Conservation (phyloP, 2,888 invertebrate genomes). For the Watsonalla binaria region DNA sequence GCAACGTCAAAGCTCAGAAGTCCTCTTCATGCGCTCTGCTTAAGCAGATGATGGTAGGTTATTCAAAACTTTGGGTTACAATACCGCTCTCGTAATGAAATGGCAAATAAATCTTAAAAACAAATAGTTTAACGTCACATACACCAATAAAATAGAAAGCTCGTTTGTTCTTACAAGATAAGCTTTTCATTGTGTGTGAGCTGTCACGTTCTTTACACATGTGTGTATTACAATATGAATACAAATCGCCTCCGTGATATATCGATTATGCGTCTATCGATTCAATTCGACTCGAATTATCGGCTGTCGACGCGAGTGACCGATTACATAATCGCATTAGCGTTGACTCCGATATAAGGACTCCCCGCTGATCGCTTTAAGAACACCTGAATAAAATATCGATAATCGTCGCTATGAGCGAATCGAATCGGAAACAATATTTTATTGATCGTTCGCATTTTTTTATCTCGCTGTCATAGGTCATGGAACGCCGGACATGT, state of each 20-base stretch:
- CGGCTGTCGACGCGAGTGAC: constrained; percentile 15
- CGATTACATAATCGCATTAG: constrained; percentile 32
- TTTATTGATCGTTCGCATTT: constrained; percentile 25
- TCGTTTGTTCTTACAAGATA: neutral
- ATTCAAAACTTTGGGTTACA: too few species aligned
- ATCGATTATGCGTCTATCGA: constrained; percentile 33
- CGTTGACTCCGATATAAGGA: constrained; percentile 36
- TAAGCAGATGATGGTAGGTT: too few species aligned
- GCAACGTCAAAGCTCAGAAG: too few species aligned
- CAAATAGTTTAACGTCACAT: neutral
- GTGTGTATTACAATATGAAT: constrained; percentile 31
- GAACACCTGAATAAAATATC: constrained; percentile 12
- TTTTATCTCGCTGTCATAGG: constrained; percentile 19
- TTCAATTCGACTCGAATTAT: constrained; percentile 30
- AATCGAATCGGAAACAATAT: constrained; percentile 14
- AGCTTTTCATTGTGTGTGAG: constrained; percentile 10
- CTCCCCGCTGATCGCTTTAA: constrained; percentile 23
- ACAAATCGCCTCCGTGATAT: constrained; percentile 43
- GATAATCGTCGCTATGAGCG: constrained; percentile 16
- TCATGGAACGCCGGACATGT: constrained; percentile 21
- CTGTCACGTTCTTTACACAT: constrained; percentile 3
- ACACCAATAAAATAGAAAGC: neutral
- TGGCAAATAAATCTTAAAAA: neutral
- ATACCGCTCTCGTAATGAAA: too few species aligned
- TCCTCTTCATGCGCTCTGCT: too few species aligned